Evolutionary conservation across 2,797 vertebrate species (phyloP), one percentile per base, ranked within the genome.

Genomic region (Enteromius thamalakanensis): DNA sequence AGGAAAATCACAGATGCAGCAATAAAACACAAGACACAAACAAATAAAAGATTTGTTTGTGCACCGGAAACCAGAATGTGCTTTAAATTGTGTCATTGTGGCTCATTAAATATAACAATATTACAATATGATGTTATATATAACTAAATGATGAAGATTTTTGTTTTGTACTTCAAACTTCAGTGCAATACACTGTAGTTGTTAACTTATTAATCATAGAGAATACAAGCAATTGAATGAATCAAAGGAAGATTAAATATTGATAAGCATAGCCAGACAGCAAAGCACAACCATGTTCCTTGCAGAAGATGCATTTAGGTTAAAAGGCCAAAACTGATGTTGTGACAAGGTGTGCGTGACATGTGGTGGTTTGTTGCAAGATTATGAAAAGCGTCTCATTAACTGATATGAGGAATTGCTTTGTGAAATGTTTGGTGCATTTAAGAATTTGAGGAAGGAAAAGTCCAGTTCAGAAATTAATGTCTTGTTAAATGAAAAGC

Each of bases 181-280:
- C n/a, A 9, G 14, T 29, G 17, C 26, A 23, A 29, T 49, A 17
- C 9, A 12, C 17, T 34, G 26, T n/a, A n/a, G 4, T 12, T 51
- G 9, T 74, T 70, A n/a, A 9, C 40, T 26, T 29, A 47, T 29
- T 26, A 47, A 47, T 70, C 68, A 70, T 23, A 23, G 55, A 51
- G 26, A 53, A 29, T 51, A 72, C 70, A 53, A 74, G 47, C 47
- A 53, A 53, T 34, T 34, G 5, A 74, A 74, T 53, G 70, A 72
- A 72, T 72, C 47, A 72, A 72, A 21, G 14, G 47, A 74, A 34
- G 17, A 74, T 74, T 34, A 53, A 74, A 74, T 74, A 74, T 74
- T 34, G 51, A 74, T 34, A 53, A 53, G 19, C 49, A 32, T 53
- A 51, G 47, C 70, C 34, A 21, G 26, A 1, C 17, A 14, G 71